Base-by-base conservation (phyloP, 2,888 invertebrate genomes). In the Mesodorylaimus sp. region DNA sequence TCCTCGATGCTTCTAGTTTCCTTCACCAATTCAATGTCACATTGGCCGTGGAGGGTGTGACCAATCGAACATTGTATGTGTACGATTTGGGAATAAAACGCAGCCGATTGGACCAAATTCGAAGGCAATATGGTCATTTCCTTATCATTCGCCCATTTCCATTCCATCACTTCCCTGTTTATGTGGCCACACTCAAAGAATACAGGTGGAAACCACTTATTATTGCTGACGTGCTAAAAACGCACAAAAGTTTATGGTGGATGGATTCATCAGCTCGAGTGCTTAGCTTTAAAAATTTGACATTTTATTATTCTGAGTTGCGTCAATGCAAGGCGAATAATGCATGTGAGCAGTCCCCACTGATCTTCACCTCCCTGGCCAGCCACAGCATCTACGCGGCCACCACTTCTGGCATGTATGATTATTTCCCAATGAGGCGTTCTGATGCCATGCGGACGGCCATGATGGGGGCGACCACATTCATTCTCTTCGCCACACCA, bases 171-270 rank as follows among this genome's bases (percentile, higher is more conserved):
- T 48, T 23, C 25, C 48, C 48, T 5, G 16, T 13, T 7, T 43
- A 47, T 26, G 36, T 48, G 13, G 23, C 19, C 13, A n/a, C 3
- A 16, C 27, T 48, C 13, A 45, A 7, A 5, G 7, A 10, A 7
- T 48, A 47, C 27, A 19, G 48, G 5, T 48, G 48, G 48, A 48
- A 48, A 25, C 48, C 48, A 24, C 19, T 48, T 23, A 45, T 48
- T 19, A 48, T 48, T 23, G 48, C 48, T 46, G 7, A 23, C 21
- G 24, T 16, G 25, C 26, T 48, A 19, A n/a, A 36, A 39, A 24
- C 38, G 16, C 24, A 19, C 24, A n/a, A n/a, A 10, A 36, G 19
- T 37, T 5, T 36, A 5, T 38, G 36, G 37, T 46, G 47, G 47
- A 42, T 46, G 41, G 47, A 46, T 24, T 21, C 47, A 16, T 27